A percentile compares a stretch with the other conserved stretches of the same genome.
These are phyloP conservation scores for Neoscelio sp. DNA, from an alignment of 2,888 invertebrate genomes.

Conservation along the genomic window DNA sequence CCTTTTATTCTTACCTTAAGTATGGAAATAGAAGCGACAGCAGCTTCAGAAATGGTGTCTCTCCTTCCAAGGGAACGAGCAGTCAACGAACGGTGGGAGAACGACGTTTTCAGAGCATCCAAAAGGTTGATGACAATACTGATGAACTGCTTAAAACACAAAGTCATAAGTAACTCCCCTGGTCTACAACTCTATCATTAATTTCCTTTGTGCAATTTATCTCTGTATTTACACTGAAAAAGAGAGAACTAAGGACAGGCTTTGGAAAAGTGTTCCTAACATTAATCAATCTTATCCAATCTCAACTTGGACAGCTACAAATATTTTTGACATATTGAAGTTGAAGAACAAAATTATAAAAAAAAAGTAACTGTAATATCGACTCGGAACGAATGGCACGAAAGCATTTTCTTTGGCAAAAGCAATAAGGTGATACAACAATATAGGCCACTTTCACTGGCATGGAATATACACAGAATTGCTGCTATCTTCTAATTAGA, in stretches of 20 bases:
- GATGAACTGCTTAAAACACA: slow-evolving; percentile 88
- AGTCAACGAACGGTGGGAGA: slow-evolving; percentile 94
- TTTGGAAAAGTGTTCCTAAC: too few relatives aligned
- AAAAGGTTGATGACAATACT: slow-evolving; percentile 95
- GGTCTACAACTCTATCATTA: not conserved
- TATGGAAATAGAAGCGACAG: slow-evolving; percentile 94
- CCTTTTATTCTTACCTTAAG: slow-evolving; percentile 85
- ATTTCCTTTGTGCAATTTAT: not conserved
- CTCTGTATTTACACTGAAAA: slow-evolving; percentile 6
- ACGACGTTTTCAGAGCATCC: slow-evolving; percentile 96
- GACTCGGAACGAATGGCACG: slow-evolving; percentile 31
- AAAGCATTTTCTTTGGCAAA: slow-evolving; percentile 60
- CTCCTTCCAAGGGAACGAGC: slow-evolving; percentile 94
- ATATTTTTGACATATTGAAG: too few relatives aligned
- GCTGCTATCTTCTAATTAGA: slow-evolving; percentile 59
- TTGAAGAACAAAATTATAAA: too few relatives aligned
- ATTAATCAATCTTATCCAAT: too few relatives aligned
- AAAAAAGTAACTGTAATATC: slow-evolving; percentile 12
- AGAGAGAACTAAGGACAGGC: not conserved
- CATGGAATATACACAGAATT: slow-evolving; percentile 46
- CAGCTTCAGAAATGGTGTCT: slow-evolving; percentile 95
- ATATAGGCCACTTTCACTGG: slow-evolving; percentile 63
- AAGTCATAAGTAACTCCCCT: slow-evolving; percentile 55
- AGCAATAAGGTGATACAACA: slow-evolving; percentile 44
- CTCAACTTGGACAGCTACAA: too few relatives aligned